Base-by-base conservation (phyloP, 2,797 vertebrate species). In the Sciurus carolinensis region DNA sequence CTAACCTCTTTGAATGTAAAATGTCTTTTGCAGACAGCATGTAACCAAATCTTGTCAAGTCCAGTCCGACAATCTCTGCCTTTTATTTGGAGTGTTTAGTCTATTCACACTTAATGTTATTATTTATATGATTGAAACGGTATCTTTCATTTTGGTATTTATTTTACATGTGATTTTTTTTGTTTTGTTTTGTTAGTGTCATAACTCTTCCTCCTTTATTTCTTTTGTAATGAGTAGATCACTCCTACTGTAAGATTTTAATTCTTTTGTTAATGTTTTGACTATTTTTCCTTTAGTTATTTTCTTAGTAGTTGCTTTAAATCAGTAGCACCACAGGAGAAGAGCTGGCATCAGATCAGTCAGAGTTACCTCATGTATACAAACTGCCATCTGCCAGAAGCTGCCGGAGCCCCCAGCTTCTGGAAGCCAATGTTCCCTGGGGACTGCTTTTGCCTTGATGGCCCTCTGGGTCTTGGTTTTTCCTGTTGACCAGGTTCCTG, bases 201-300 rank as follows among this genome's bases (percentile, higher is more conserved):
- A 30, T 84, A 33, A 54, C 10, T 57, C 6, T 33, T 52, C 42
- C 7, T 89, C 8, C 54, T 67, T 76, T 64, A 44, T 39, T 47
- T 90, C 36, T 81, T 92, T 90, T 76, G 3, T 71, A 79, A 39
- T 77, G 84, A 85, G 59, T 54, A 93, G 42, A 57, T 67, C 57
- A 28, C 71, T 82, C 90, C 67, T 42, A 80, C 7, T 52, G 10
- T 66, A 72, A 26, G 39, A 36, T 59, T 92, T 81, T 90, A 75
- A 75, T 92, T 80, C 4, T 66, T 87, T 50, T 71, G 36, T 64
- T 83, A 42, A 47, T 54, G 33, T 64, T 90, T 81, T 75, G 47
- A 69, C 57, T 10, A 11, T 47, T 66, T 92, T 44, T 44, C 13
- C 71, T 52, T 85, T 84, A 69, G 52, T 52, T 50, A 67, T 90